These are phyloP conservation scores for Tolypeutes matacus DNA, from an alignment of 2,797 vertebrate genomes.

Conservation along the genomic window DNA sequence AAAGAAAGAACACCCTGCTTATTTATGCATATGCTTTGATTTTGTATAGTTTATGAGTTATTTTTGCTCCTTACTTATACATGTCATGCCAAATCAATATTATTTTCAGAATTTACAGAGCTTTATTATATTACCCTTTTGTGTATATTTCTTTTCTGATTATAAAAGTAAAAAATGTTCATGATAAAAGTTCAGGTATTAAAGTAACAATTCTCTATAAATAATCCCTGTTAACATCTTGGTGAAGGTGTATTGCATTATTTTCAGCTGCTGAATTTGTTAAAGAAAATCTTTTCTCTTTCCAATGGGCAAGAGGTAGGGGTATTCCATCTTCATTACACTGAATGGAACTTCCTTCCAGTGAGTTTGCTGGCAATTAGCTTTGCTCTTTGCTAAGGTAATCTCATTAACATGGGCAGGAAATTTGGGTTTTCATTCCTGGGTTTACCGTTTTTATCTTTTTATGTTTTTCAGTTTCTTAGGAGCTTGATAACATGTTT, in stretches of 20 bases:
- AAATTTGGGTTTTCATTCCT: slow-evolving; percentile 32
- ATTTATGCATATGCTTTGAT: neutral
- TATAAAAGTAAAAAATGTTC: neutral
- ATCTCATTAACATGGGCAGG: slow-evolving; percentile 2
- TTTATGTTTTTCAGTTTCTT: neutral
- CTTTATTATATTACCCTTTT: neutral
- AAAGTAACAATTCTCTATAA: slow-evolving; percentile 11
- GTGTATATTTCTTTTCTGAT: slow-evolving; percentile 20
- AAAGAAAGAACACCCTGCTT: neutral
- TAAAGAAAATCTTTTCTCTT: slow-evolving; percentile 37
- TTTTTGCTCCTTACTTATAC: neutral
- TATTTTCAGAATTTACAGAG: slow-evolving; percentile 1
- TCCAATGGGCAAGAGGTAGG: neutral
- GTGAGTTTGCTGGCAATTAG: slow-evolving; percentile 1
- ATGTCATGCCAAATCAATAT: neutral
- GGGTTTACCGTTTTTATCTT: slow-evolving; percentile 36
- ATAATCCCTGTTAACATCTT: neutral
- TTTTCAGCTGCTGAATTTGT: slow-evolving; percentile 28
- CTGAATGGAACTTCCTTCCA: neutral
- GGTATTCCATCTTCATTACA: neutral
- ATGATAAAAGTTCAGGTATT: slow-evolving; percentile 25
- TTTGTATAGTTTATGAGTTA: neutral
- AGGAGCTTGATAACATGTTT: neutral
- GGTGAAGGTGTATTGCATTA: neutral
- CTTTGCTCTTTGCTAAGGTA: neutral